Base-by-base conservation (phyloP, 2,888 invertebrate species). In the Balanococcus diminutus region DNA sequence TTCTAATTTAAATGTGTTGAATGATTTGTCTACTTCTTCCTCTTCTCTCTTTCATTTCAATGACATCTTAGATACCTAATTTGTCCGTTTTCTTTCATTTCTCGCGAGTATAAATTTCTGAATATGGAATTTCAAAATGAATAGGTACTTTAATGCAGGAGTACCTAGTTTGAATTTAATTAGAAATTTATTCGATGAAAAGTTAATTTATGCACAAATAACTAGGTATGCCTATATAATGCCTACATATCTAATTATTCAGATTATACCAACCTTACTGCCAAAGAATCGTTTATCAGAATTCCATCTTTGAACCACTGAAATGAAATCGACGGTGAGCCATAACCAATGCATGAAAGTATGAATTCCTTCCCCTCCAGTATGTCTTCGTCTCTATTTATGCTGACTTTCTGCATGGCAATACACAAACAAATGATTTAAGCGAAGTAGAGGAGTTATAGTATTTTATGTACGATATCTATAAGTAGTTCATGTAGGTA, bases 291-390 rank as follows among this genome's bases (percentile, higher is more conserved):
- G 90, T 96, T 95, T 87, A 96, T 93, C 88, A 92, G 92, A 88
- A 93, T 91, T 5, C 94, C 94, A 89, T 96, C 95, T 90, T 96
- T 96, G 91, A 93, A 95, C 96, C 96, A 96, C 39, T 93, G 92
- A 89, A 96, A 96, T 86, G 91, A 92, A 89, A 95, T 94, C 88
- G 93, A 92, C 0, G 94, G 92, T 75, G 95, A 95, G 84, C 95
- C 95, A 89, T 94, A 93, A 28, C 95, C 95, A 88, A 93, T 92
- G 89, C 96, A 96, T 84, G 94, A 94, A 87, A 96, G 91, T 88
- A 94, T 93, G 89, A 96, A 94, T 90, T 95, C 94, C 83, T 94
- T 94, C 4, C 93, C 94, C 89, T 94, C 93, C 90, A 94, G 93
- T 86, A 93, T 79, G 28, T 87, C 87, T 25, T 87, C 87, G 25